phyloP scores from a whole-genome alignment of 2,797 vertebrate genomes.

The Rhinichthys osculus region DNA sequence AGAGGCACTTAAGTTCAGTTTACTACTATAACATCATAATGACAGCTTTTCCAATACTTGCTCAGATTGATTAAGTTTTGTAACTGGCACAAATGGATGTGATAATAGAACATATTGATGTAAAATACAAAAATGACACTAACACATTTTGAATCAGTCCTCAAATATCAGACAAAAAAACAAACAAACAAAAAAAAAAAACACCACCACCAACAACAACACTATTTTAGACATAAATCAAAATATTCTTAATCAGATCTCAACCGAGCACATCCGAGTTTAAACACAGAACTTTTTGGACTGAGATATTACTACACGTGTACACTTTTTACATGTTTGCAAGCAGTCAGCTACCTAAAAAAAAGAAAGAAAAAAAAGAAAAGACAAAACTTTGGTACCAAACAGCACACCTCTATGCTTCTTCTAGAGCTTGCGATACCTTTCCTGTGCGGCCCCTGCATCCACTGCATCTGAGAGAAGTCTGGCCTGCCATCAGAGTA shows the following conservation, averaged over 20 bases:
- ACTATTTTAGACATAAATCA: neutral
- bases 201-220: neutral
- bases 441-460: conserved; percentile 88
- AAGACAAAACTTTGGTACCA: neutral
- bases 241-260: neutral
- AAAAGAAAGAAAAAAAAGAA: neutral
- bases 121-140: neutral
- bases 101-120: neutral
- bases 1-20: neutral
- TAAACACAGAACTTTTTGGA: neutral
- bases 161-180: neutral
- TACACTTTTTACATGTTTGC: neutral
- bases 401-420: neutral
- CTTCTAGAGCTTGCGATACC: conserved; percentile 78
- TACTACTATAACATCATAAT: neutral
- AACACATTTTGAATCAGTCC: neutral
- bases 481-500: conserved; percentile 88
- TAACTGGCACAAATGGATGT: neutral
- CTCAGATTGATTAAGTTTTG: neutral
- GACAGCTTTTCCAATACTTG: neutral
- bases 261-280: neutral
- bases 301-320: neutral
- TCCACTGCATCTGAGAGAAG: conserved; percentile 90
- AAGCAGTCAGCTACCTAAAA: neutral
- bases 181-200: too few species aligned